A percentile compares a stretch with the other conserved stretches of the same genome.
Evolutionary conservation across 2,797 vertebrate species (phyloP).

Genomic region (Erpetoichthys calabaricus): DNA sequence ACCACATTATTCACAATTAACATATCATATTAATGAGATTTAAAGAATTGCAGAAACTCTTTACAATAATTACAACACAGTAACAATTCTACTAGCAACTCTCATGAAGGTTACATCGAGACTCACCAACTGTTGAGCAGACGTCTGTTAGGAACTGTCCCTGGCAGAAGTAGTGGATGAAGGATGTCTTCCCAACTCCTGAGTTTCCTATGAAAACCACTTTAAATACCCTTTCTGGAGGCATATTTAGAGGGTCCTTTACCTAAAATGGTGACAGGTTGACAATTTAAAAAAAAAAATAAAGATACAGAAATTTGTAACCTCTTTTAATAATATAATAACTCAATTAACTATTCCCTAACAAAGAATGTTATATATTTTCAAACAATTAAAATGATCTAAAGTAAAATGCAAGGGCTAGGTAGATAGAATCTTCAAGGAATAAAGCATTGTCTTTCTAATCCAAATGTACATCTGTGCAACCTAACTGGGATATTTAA

Average conservation of each 20-base stretch:
- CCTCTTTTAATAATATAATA: neutral
- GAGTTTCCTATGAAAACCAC: slow-evolving; percentile 70
- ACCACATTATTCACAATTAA: too few relatives aligned
- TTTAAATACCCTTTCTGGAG: slow-evolving; percentile 52
- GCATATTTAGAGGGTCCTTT: slow-evolving; percentile 16
- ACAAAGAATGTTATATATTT: too few relatives aligned
- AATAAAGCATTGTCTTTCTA: too few relatives aligned
- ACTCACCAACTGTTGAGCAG: slow-evolving; percentile 54
- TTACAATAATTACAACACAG: too few relatives aligned
- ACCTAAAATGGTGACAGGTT: slow-evolving; percentile 5
- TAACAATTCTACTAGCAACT: too few relatives aligned
- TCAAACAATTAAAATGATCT: too few relatives aligned
- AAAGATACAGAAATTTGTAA: slow-evolving; percentile 5
- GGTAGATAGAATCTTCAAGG: too few relatives aligned
- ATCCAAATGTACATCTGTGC: too few relatives aligned
- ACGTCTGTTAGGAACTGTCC: slow-evolving; percentile 40
- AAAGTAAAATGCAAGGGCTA: too few relatives aligned
- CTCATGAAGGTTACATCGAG: neutral
- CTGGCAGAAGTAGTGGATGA: slow-evolving; percentile 64
- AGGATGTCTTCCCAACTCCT: slow-evolving; percentile 66
- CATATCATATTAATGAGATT: too few relatives aligned
- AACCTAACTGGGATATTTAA: too few relatives aligned
- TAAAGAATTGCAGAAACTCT: too few relatives aligned
- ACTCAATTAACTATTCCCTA: neutral
- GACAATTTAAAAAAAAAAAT: neutral